Percentiles rank a stretch among this genome's conserved stretches.
Evolutionary conservation across 2,113 vertebrate genomes (phyloP).

Genomic region (Butorides virescens): DNA sequence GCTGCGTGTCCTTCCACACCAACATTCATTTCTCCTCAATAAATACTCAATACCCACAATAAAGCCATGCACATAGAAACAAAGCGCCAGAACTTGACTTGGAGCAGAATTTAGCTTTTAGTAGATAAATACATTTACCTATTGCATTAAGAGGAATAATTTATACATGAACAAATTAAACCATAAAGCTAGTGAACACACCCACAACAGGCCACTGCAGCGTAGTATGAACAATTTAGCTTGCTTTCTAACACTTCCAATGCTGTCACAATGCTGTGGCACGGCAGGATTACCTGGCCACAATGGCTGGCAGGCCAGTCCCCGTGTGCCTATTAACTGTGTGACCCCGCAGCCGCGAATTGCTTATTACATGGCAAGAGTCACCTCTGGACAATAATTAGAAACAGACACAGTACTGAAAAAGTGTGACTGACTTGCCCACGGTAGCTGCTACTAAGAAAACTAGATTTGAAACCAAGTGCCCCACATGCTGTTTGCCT

Average conservation of each 20-base stretch:
- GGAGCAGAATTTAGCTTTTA: not conserved
- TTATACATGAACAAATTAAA: not conserved
- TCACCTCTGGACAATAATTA: not conserved
- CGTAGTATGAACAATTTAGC: no score
- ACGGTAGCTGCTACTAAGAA: not conserved
- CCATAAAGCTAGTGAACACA: not conserved
- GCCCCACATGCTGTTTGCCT: not conserved
- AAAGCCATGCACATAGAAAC: not conserved
- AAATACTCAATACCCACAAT: not conserved
- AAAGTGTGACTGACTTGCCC: not conserved
- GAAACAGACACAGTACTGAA: not conserved
- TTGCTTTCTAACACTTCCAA: accelerated
- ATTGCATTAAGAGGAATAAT: not conserved
- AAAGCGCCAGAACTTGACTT: not conserved
- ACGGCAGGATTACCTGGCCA: not conserved
- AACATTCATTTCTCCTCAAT: not conserved
- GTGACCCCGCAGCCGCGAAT: not conserved
- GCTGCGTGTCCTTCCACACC: not conserved
- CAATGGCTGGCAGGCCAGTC: not conserved
- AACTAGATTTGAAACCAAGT: not conserved
- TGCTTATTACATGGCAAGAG: not conserved
- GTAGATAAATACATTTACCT: not conserved
- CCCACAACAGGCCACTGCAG: not conserved
- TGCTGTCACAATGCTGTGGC: not conserved
- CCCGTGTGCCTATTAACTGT: accelerated